Conservation (phyloP, 2,888 invertebrate species). For the Agapostemon virescens region DNA sequence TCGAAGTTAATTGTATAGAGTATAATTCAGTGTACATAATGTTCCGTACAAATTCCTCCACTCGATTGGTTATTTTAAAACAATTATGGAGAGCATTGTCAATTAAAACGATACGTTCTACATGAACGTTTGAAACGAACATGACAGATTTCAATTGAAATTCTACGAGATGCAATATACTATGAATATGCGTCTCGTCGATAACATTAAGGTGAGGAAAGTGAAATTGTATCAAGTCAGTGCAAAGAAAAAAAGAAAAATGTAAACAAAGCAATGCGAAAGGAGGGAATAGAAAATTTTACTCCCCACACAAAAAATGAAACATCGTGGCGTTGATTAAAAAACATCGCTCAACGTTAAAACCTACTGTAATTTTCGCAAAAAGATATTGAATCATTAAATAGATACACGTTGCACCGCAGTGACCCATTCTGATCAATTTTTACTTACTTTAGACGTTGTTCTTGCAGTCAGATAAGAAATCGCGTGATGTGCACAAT, state of each 20-base stretch:
- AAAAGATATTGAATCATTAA: background rate
- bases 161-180: background rate
- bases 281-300: constrained; percentile 17
- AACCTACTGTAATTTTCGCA: background rate
- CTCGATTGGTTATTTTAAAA: background rate
- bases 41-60: background rate
- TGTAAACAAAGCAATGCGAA: background rate
- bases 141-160: constrained; percentile 15
- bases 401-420: background rate
- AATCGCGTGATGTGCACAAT: constrained; percentile 63
- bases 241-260: background rate
- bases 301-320: background rate
- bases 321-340: constrained; percentile 46
- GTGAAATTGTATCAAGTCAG: background rate
- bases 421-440: background rate
- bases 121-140: background rate
- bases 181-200: background rate
- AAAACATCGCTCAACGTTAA: constrained; percentile 38
- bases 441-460: constrained; percentile 29
- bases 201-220: background rate
- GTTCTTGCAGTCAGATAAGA: constrained; percentile 1
- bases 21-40: background rate
- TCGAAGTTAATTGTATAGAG: background rate
- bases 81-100: background rate
- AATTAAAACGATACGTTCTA: background rate